A percentile compares a stretch with the other conserved stretches of the same genome.
Conservation (phyloP, 2,113 vertebrate species). For the Rhinogobius similis region DNA sequence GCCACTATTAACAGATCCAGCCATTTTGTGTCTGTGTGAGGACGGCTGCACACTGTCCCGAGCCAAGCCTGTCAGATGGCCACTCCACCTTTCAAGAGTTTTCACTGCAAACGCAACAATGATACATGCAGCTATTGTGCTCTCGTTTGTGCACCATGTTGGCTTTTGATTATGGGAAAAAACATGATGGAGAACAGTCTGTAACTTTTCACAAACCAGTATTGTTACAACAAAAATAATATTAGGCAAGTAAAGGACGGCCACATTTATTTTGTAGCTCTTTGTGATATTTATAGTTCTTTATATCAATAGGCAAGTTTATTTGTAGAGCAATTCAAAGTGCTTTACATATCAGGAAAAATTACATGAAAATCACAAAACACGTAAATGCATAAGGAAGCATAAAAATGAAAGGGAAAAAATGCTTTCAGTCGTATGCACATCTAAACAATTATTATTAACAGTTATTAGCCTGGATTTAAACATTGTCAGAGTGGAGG, state of each 20-base stretch:
- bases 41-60: slow-evolving; percentile 4
- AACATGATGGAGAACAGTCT: slow-evolving; percentile 14
- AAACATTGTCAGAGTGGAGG: too few species aligned
- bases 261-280: too few species aligned
- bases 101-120: slow-evolving; percentile 24
- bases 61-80: slow-evolving; percentile 65
- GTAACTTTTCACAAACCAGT: slow-evolving; percentile 11
- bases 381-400: too few species aligned
- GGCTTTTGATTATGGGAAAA: slow-evolving; percentile 37
- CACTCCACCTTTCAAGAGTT: slow-evolving; percentile 48
- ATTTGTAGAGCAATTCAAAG: too few species aligned
- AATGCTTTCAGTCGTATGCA: too few species aligned
- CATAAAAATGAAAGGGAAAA: too few species aligned
- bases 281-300: too few species aligned
- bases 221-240: neutral
- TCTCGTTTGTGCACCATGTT: slow-evolving; percentile 23
- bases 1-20: slow-evolving; percentile 64
- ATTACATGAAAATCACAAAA: too few species aligned
- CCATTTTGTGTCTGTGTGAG: slow-evolving; percentile 41
- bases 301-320: too few species aligned
- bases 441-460: too few species aligned
- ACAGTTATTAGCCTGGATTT: too few species aligned
- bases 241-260: neutral
- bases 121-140: slow-evolving; percentile 11
- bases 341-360: too few species aligned